phyloP scores from a whole-genome alignment of 2,113 vertebrate species.

The Lophura nycthemera region DNA sequence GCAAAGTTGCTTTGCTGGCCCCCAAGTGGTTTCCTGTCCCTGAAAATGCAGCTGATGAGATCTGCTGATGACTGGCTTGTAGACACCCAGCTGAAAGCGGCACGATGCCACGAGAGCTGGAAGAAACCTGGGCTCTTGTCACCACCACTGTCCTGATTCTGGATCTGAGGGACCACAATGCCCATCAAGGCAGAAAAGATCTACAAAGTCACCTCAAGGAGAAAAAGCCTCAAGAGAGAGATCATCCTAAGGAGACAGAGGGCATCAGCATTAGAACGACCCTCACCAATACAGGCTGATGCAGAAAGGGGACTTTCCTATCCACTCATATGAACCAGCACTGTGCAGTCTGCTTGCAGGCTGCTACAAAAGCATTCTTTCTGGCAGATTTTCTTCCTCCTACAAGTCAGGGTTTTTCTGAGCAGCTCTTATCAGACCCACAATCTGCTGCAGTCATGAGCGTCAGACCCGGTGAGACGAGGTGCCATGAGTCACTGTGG shows the following conservation, averaged over 20 bases:
- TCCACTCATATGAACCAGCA: not conserved
- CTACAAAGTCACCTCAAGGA: not conserved
- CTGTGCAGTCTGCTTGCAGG: not conserved
- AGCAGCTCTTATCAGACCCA: not conserved
- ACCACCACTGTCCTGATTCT: not conserved
- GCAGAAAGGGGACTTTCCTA: slow-evolving; percentile 4
- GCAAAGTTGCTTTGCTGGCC: not conserved
- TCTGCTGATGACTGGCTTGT: not conserved
- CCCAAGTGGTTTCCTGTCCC: slow-evolving; percentile 31
- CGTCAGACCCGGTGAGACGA: not conserved
- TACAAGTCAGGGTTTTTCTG: slow-evolving; percentile 17
- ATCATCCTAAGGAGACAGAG: not conserved
- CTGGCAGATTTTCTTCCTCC: slow-evolving; percentile 45
- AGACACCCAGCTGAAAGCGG: not conserved
- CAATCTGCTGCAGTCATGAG: slow-evolving; percentile 53
- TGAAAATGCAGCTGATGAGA: not conserved
- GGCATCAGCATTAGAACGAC: not conserved
- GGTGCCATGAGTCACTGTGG: slow-evolving; percentile 41
- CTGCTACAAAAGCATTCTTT: slow-evolving; percentile 45
- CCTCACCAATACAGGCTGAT: not conserved
- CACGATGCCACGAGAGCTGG: not conserved
- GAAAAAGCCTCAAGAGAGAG: too few relatives aligned
- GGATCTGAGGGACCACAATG: not conserved
- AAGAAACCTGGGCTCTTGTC: not conserved
- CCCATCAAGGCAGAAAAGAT: not conserved